Evolutionary conservation across 2,113 vertebrate species (phyloP).

Genomic region (Notiomystis cincta): DNA sequence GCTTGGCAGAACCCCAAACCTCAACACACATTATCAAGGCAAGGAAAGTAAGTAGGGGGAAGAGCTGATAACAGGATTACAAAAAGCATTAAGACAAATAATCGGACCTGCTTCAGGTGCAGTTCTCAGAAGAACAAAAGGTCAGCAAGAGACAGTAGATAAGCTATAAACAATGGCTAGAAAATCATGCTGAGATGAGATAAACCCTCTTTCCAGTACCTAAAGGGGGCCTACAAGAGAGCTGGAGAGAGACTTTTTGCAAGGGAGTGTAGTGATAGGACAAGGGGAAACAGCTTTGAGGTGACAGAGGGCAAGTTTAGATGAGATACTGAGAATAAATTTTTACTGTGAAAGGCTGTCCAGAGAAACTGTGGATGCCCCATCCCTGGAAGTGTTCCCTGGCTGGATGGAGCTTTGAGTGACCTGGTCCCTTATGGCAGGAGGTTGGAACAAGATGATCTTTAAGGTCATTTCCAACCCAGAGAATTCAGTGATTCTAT

Average conservation of each 20-base stretch:
- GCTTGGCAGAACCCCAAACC: neutral
- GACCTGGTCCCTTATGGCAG: neutral
- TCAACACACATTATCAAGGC: neutral
- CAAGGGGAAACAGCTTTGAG: neutral
- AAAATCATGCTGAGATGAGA: neutral
- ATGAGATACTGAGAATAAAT: neutral
- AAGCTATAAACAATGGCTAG: constrained; percentile 2
- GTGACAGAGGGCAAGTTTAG: neutral
- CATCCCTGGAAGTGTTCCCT: neutral
- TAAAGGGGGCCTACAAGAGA: neutral
- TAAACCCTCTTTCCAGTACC: neutral
- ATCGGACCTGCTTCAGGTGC: neutral
- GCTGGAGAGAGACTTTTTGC: neutral
- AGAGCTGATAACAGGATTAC: neutral
- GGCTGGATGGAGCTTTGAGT: neutral
- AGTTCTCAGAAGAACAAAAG: neutral
- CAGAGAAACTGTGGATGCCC: neutral
- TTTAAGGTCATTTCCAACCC: neutral
- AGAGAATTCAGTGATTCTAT: neutral
- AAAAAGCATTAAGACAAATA: neutral
- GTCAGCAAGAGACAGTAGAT: neutral
- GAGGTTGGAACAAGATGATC: neutral
- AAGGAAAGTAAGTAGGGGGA: neutral
- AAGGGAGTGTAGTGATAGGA: neutral
- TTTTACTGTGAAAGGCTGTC: neutral